phyloP scores from a whole-genome alignment of 2,797 vertebrate genomes.

The Lophius americanus region DNA sequence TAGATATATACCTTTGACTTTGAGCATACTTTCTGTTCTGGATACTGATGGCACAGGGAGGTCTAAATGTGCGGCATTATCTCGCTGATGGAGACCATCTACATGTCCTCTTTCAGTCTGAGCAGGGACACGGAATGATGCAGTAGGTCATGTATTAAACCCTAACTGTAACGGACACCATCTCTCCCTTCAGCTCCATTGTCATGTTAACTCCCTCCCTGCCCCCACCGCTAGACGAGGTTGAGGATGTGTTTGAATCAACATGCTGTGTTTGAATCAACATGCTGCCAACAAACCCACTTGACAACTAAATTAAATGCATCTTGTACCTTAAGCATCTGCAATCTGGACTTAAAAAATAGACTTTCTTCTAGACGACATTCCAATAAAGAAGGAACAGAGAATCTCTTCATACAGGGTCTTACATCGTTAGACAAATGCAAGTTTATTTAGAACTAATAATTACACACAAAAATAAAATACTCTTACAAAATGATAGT shows the following conservation, averaged over 20 bases:
- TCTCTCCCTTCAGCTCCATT: neutral
- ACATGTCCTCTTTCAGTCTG: neutral
- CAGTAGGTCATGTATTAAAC: neutral
- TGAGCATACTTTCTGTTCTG: neutral
- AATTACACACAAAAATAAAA: slow-evolving; percentile 92
- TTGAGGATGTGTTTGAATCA: slow-evolving; percentile 27
- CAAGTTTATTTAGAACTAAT: slow-evolving; percentile 91
- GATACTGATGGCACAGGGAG: neutral
- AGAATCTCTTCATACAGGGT: slow-evolving; percentile 62
- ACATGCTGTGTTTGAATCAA: slow-evolving; percentile 14
- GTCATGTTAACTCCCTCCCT: neutral
- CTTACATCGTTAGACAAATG: slow-evolving; percentile 80
- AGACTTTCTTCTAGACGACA: neutral
- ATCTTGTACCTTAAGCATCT: neutral
- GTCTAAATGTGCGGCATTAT: neutral
- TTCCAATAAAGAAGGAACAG: slow-evolving; percentile 31
- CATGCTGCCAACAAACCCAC: neutral
- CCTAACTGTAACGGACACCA: neutral
- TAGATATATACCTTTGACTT: neutral
- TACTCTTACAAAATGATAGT: slow-evolving; percentile 88
- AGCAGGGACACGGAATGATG: neutral
- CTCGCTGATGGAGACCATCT: neutral
- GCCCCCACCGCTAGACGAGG: slow-evolving; percentile 38
- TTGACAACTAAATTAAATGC: neutral
- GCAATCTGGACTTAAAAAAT: neutral